Percentiles rank a stretch among this genome's conserved stretches.
phyloP scores from a whole-genome alignment of 2,888 invertebrate species.

The Cosmorhoe ocellata region DNA sequence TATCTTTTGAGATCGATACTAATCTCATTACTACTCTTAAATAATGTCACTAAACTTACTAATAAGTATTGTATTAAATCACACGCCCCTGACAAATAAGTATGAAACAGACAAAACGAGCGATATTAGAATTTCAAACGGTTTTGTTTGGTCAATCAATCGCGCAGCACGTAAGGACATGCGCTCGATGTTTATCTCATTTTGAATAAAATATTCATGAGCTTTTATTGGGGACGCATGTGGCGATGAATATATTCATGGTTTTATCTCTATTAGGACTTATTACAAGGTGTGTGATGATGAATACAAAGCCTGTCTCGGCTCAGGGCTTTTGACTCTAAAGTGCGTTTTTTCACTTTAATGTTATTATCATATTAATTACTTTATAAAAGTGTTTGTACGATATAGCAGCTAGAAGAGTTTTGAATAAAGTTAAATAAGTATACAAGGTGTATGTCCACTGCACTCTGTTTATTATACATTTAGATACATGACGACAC shows the following conservation, averaged over 20 bases:
- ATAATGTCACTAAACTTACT: no score
- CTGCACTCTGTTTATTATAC: no score
- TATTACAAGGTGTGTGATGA: not conserved
- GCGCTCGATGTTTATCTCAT: slow-evolving; percentile 21
- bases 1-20: no score
- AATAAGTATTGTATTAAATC: slow-evolving; percentile 17
- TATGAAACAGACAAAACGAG: slow-evolving; percentile 23
- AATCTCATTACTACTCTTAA: no score
- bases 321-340: not conserved
- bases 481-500: no score
- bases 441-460: no score
- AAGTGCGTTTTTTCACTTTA: no score
- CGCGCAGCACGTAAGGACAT: slow-evolving; percentile 28
- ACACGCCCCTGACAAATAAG: slow-evolving; percentile 30
- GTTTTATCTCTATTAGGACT: slow-evolving; percentile 28
- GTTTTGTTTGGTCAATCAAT: slow-evolving; percentile 34
- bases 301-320: slow-evolving; percentile 7
- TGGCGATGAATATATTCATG: slow-evolving; percentile 23
- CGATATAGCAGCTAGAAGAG: no score
- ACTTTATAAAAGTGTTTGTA: no score
- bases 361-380: no score
- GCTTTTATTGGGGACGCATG: slow-evolving; percentile 27
- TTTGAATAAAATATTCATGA: slow-evolving; percentile 27
- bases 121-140: slow-evolving; percentile 26
- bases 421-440: no score